Conservation (phyloP, 1,140 invertebrate genomes). For the Neodiprion lecontei region DNA sequence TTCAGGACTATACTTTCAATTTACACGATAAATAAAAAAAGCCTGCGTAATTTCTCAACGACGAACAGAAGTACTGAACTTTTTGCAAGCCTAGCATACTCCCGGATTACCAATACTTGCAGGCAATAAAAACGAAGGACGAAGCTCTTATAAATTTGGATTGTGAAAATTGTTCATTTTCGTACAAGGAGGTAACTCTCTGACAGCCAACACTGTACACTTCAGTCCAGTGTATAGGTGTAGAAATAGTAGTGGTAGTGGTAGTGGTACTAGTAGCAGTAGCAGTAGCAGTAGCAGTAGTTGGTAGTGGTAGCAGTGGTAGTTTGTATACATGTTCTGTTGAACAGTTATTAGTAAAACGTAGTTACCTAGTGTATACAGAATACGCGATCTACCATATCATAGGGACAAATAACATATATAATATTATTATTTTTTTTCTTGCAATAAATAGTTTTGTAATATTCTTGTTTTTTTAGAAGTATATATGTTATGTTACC, state of each 20-base stretch:
- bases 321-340: neutral
- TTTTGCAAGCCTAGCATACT: no score
- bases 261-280: neutral
- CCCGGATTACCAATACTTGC: no score
- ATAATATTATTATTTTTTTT: slow-evolving; percentile 2
- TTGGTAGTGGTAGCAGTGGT: neutral
- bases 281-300: neutral
- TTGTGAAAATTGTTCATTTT: no score
- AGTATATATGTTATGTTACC: neutral
- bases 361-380: slow-evolving; percentile 3
- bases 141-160: no score
- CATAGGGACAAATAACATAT: slow-evolving; percentile 4
- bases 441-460: slow-evolving; percentile 5
- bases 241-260: no score
- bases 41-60: no score
- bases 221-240: neutral
- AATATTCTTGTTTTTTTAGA: slow-evolving; percentile 1
- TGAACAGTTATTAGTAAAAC: neutral
- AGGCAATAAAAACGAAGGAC: no score
- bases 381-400: slow-evolving; percentile 11
- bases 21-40: no score
- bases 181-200: neutral
- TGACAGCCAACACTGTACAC: slow-evolving; percentile 1
- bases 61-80: no score
- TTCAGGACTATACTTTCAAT: no score